Base-by-base conservation (phyloP, 2,797 vertebrate species). In the Melanogrammus aeglefinus region DNA sequence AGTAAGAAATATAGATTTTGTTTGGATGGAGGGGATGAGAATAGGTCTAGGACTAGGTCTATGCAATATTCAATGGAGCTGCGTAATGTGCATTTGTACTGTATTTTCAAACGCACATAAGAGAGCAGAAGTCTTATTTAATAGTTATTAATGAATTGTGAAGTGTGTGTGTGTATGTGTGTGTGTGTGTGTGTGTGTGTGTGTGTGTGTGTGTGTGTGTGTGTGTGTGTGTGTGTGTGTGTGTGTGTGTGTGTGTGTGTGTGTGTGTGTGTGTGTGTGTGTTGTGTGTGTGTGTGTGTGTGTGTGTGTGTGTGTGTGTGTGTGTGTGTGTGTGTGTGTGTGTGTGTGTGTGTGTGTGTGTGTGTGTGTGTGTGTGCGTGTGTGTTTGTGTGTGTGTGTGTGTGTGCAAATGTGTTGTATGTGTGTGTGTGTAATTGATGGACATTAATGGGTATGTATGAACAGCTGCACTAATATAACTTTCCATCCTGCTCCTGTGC, bases 71-170 rank as follows among this genome's bases (percentile, higher is more conserved):
- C 76, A 83, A 81, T 63, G 83, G 90, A 89, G 83, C 77, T 85
- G 24, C 9, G 79, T 76, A 81, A 76, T 77, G 90, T 89, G 86
- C 83, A 69, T 69, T 87, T 83, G 80, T 83, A 81, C 80, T 80
- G 76, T 81, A 89, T 85, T 84, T 86, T 78, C 79, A 87, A 77
- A 35, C 63, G 83, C 86, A 87, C 86, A 85, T 78, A 74, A 80
- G 70, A 73, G 12, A 82, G 31, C 84, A 78, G 82, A 27, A 84
- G 77, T 86, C 74, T 75, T 71, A 80, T 82, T 78, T 69, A 12
- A 69, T 69, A n/a, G 63, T 69, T 27, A 12, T 27, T 63, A 83
- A 83, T 86, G 72, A 72, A 76, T 1, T 80, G 78, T 76, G 79
- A 36, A 36, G 35, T 72, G 77, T 75, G 79, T 75, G 79, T 78